Conservation (phyloP, 1,140 invertebrate species). For the Drosophila truncata region DNA sequence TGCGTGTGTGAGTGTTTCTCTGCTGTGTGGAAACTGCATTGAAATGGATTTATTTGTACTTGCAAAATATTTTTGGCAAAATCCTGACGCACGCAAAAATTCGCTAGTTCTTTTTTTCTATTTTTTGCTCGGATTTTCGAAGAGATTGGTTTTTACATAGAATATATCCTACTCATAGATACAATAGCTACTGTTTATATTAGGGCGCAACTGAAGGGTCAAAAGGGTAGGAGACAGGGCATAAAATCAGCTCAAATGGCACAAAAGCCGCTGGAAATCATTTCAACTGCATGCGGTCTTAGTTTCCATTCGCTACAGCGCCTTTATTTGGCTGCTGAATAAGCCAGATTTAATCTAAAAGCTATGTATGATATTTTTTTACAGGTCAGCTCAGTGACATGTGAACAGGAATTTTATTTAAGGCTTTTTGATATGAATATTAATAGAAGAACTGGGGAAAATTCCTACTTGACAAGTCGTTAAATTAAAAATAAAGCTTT, state of each 20-base stretch:
- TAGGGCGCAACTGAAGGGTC: constrained; percentile 39
- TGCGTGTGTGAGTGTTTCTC: background rate
- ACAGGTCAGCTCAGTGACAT: no score
- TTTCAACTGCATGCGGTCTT: constrained; percentile 14
- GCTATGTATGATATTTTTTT: background rate
- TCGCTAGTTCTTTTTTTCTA: background rate
- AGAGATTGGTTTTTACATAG: constrained; percentile 66
- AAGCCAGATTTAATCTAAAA: constrained; percentile 28
- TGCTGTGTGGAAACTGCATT: constrained; percentile 47
- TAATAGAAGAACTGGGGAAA: background rate
- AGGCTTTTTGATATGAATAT: background rate
- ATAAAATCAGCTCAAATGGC: constrained; percentile 56
- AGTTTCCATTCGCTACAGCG: background rate
- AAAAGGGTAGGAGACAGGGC: constrained; percentile 19
- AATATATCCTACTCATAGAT: constrained; percentile 34
- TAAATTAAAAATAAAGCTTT: background rate
- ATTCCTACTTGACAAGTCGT: no score
- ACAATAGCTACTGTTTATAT: constrained; percentile 68
- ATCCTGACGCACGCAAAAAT: constrained; percentile 69
- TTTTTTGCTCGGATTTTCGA: constrained; percentile 44
- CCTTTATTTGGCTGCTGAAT: constrained; percentile 15
- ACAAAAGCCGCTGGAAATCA: constrained; percentile 50
- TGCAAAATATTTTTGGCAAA: constrained; percentile 76
- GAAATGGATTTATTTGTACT: constrained; percentile 80
- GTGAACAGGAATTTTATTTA: background rate